Conservation (phyloP, 2,113 vertebrate genomes). For the Zosterops hypoxanthus region DNA sequence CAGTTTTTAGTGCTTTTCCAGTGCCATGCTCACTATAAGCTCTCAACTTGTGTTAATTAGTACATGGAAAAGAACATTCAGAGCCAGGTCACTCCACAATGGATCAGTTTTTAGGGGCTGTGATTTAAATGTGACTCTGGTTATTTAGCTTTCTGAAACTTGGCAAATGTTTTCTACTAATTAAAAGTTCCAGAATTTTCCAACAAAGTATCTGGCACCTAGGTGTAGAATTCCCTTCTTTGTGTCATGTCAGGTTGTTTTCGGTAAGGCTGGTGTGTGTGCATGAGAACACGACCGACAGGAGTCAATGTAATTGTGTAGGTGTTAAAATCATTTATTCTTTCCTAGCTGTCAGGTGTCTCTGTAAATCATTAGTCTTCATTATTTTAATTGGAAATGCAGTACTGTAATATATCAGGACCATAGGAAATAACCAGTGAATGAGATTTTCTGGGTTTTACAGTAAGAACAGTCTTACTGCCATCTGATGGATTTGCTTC, state of each 20-base stretch:
- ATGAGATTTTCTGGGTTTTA: background rate
- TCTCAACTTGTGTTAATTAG: background rate
- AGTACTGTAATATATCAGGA: background rate
- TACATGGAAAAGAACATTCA: background rate
- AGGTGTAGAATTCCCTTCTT: background rate
- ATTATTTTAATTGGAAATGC: background rate
- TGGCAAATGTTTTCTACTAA: slow-evolving; percentile 16
- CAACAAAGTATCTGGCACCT: background rate
- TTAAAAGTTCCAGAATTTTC: background rate
- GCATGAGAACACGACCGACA: background rate
- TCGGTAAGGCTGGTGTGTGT: background rate
- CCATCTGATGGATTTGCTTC: background rate
- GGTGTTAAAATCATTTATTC: background rate
- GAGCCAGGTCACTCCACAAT: background rate
- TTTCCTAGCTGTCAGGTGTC: background rate
- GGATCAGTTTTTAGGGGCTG: background rate
- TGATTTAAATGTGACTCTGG: background rate
- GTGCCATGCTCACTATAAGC: background rate
- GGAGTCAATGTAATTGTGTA: background rate
- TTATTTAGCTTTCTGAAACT: slow-evolving; percentile 1
- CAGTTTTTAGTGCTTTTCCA: background rate
- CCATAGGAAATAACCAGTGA: background rate
- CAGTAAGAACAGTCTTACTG: background rate
- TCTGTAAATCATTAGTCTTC: background rate
- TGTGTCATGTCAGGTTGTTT: background rate